Evolutionary conservation across 1,140 invertebrate species (phyloP).

Genomic region (Ceratosolen solmsi): DNA sequence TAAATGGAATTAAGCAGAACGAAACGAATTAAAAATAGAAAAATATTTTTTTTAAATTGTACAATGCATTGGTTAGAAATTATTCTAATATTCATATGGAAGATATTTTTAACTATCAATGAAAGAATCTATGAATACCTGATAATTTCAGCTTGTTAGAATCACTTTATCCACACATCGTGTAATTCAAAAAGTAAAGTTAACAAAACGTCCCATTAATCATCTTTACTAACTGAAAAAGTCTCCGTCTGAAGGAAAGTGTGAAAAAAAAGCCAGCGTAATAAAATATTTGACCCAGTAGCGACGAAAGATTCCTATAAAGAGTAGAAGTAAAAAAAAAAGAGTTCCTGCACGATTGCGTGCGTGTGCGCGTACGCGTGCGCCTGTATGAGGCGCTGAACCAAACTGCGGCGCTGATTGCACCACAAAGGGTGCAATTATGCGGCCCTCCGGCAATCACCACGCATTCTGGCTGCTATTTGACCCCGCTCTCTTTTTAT

Average conservation of each 20-base stretch:
- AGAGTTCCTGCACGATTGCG: too few relatives aligned
- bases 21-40: too few relatives aligned
- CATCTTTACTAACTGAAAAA: not conserved
- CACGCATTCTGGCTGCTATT: constrained; percentile 72
- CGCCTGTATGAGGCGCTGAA: constrained; percentile 24
- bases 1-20: too few relatives aligned
- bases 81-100: too few relatives aligned
- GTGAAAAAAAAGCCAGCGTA: not conserved
- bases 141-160: not conserved
- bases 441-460: constrained; percentile 75
- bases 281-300: not conserved
- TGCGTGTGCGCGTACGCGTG: too few relatives aligned
- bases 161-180: not conserved
- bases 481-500: constrained; percentile 59
- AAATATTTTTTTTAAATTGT: too few relatives aligned
- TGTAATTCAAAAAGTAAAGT: not conserved
- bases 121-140: not conserved
- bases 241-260: too few relatives aligned
- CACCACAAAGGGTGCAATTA: constrained; percentile 75
- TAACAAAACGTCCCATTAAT: not conserved
- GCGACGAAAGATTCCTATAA: not conserved
- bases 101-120: not conserved
- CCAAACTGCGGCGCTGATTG: constrained; percentile 71
- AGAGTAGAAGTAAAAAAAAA: not conserved
- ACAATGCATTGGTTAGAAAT: too few relatives aligned